These are phyloP conservation scores for Cyclargus thomasi DNA, from an alignment of 1,140 invertebrate genomes.

Conservation along the genomic window DNA sequence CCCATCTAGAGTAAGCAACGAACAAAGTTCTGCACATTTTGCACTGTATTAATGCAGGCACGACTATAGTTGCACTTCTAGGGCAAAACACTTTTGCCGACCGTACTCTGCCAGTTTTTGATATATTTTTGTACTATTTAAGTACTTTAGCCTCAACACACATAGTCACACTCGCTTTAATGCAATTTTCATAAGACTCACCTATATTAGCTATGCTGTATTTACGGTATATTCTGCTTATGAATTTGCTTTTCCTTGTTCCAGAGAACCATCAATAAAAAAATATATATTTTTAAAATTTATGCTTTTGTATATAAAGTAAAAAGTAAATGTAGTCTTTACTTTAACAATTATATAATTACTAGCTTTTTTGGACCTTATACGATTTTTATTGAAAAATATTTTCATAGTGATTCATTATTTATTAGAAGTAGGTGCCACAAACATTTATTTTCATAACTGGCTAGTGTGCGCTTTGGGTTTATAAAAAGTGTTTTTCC, in stretches of 20 bases:
- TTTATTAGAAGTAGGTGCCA: too few species aligned
- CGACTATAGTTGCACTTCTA: constrained; percentile 21
- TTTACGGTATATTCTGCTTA: background rate
- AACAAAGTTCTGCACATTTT: constrained; percentile 31
- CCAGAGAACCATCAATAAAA: background rate
- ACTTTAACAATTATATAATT: too few species aligned
- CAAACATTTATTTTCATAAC: background rate
- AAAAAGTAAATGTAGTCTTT: too few species aligned
- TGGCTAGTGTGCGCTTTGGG: background rate
- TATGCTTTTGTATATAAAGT: too few species aligned
- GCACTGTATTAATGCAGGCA: constrained; percentile 27
- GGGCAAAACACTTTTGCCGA: background rate
- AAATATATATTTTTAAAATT: too few species aligned
- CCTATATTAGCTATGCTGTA: background rate
- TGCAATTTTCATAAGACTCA: background rate
- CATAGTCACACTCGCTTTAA: background rate
- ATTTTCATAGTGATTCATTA: too few species aligned
- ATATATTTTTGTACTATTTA: background rate
- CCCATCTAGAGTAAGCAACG: constrained; percentile 70
- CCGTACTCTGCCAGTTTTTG: background rate
- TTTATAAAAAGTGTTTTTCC: background rate
- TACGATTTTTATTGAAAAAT: too few species aligned
- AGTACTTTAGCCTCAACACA: background rate
- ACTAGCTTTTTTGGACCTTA: too few species aligned
- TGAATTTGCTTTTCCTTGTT: background rate